A percentile compares a stretch with the other conserved stretches of the same genome.
Evolutionary conservation across 2,888 invertebrate genomes (phyloP).

Genomic region (Dinocampus coccinellae): DNA sequence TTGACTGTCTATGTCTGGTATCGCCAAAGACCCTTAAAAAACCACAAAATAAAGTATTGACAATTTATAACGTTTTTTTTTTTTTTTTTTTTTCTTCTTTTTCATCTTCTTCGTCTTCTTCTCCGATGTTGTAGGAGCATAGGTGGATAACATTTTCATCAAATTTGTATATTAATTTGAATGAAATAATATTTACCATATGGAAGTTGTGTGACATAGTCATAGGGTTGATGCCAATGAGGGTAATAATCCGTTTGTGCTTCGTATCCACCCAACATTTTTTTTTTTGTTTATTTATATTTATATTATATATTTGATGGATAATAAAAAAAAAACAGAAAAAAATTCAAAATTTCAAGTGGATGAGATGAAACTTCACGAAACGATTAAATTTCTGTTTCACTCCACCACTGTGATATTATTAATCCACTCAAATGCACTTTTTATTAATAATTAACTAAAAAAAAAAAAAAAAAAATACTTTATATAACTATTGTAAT

Average conservation of each 20-base stretch:
- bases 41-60: background rate
- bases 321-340: no score
- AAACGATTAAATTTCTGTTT: no score
- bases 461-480: background rate
- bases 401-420: background rate
- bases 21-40: conserved; percentile 49
- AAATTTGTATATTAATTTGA: no score
- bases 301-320: no score
- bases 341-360: background rate
- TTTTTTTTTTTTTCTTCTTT: no score
- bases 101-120: no score
- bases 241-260: conserved; percentile 66
- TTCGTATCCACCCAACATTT: conserved; percentile 65
- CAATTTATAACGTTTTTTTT: no score
- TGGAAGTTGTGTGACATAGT: conserved; percentile 65
- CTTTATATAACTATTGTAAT: background rate
- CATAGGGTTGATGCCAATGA: conserved; percentile 68
- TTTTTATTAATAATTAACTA: background rate
- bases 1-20: conserved; percentile 61
- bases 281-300: conserved; percentile 7
- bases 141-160: no score
- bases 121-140: no score
- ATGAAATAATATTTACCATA: conserved; percentile 56
- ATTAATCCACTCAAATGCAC: background rate
- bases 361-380: background rate